These are phyloP conservation scores for Bubo blakistoni DNA, from an alignment of 2,113 vertebrate species.

Conservation along the genomic window DNA sequence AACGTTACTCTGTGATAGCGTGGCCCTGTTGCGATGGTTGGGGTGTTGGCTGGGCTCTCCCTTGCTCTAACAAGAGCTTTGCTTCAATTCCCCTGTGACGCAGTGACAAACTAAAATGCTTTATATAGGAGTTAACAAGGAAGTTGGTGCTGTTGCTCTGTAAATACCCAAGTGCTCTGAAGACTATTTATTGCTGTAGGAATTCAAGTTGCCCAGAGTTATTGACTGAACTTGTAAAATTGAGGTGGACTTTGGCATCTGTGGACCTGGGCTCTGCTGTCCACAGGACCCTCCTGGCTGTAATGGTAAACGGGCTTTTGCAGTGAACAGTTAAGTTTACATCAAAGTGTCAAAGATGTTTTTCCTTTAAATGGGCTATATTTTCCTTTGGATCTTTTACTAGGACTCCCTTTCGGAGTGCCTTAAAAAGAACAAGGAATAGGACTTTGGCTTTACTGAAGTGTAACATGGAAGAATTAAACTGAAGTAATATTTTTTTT, in stretches of 20 bases:
- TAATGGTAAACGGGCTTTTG: background rate
- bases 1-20: background rate
- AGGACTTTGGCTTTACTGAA: background rate
- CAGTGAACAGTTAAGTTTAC: background rate
- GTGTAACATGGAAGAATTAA: background rate
- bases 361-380: background rate
- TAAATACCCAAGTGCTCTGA: background rate
- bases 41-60: background rate
- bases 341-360: background rate
- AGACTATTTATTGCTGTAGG: background rate
- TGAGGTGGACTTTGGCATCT: background rate
- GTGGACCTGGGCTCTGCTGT: background rate
- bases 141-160: background rate
- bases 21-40: background rate
- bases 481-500: background rate
- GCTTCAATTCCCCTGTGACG: rapidly evolving
- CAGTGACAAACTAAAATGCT: background rate
- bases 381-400: background rate
- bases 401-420: background rate
- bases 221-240: background rate
- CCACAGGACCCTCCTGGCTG: background rate
- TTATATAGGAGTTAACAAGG: background rate
- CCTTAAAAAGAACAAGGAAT: background rate
- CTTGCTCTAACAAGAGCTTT: background rate
- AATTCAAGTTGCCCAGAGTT: background rate